Percentiles rank a stretch among this genome's conserved stretches.
phyloP scores from a whole-genome alignment of 2,113 vertebrate genomes.

The Etheostoma spectabile region DNA sequence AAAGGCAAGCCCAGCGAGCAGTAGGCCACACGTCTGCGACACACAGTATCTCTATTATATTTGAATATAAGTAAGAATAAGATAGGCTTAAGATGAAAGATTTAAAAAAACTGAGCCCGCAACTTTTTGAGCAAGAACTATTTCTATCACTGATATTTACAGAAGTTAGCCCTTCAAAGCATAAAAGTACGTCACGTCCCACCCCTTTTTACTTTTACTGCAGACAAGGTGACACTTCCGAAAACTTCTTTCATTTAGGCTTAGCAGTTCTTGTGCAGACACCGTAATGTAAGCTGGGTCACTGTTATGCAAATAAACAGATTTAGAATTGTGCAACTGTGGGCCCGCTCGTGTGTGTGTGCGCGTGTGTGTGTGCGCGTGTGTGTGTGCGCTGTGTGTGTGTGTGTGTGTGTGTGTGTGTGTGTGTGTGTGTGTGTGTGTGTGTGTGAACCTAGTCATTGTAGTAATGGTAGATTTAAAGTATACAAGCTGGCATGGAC shows the following conservation, averaged over 20 bases:
- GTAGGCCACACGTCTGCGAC: slow-evolving; percentile 66
- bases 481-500: slow-evolving; percentile 16
- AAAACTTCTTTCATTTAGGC: slow-evolving; percentile 33
- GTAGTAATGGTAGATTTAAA: slow-evolving; percentile 28
- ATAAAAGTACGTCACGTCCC: not conserved
- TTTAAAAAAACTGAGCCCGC: slow-evolving; percentile 33
- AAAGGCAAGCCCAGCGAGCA: slow-evolving; percentile 90
- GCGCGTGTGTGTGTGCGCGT: slow-evolving; percentile 4
- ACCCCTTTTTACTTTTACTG: slow-evolving; percentile 28
- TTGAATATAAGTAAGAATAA: slow-evolving; percentile 56
- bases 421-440: slow-evolving; percentile 6
- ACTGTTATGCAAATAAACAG: slow-evolving; percentile 63
- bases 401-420: not conserved
- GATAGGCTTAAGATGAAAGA: slow-evolving; percentile 49
- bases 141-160: slow-evolving; percentile 68
- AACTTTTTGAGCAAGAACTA: slow-evolving; percentile 68
- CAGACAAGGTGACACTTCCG: slow-evolving; percentile 27
- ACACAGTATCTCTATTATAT: slow-evolving; percentile 51
- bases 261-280: slow-evolving; percentile 28
- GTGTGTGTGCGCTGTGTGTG: slow-evolving; percentile 8
- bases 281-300: slow-evolving; percentile 37
- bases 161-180: slow-evolving; percentile 29
- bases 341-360: not conserved
- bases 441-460: slow-evolving; percentile 4
- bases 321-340: slow-evolving; percentile 40